Conservation (phyloP, 2,888 invertebrate genomes). For the Gisinianus flammeolus region DNA sequence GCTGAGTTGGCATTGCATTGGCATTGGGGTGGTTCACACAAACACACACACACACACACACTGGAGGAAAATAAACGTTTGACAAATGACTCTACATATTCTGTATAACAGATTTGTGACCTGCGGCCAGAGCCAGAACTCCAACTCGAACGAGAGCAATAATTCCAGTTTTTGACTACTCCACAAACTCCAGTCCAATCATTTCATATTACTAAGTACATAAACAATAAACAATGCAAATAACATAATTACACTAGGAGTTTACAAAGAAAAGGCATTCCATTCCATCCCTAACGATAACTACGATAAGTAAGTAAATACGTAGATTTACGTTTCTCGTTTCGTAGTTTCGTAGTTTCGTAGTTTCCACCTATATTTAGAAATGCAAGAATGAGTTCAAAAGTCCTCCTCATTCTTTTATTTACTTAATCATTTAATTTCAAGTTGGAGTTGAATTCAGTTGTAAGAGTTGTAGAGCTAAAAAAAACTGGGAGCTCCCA, state of each 20-base stretch:
- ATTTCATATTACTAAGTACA: neutral
- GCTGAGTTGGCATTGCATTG: constrained; percentile 5
- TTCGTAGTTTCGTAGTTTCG: too few relatives aligned
- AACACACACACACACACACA: neutral
- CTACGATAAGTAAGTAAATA: too few relatives aligned
- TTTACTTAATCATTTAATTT: too few relatives aligned
- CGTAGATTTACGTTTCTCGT: too few relatives aligned
- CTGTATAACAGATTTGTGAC: constrained; percentile 41
- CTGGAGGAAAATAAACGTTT: constrained; percentile 33
- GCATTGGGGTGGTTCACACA: constrained; percentile 3
- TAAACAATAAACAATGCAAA: constrained; percentile 40
- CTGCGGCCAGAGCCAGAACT: constrained; percentile 38
- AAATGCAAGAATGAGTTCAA: constrained; percentile 39
- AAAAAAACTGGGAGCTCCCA: too few relatives aligned
- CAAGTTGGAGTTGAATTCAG: too few relatives aligned
- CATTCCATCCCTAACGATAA: too few relatives aligned
- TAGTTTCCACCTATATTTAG: constrained; percentile 45
- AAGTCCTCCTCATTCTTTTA: too few relatives aligned
- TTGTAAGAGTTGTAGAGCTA: too few relatives aligned
- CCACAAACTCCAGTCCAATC: neutral
- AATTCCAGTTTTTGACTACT: constrained; percentile 34
- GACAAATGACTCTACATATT: constrained; percentile 46
- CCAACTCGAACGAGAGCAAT: constrained; percentile 29
- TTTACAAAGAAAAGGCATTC: constrained; percentile 26
- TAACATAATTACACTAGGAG: constrained; percentile 47